Evolutionary conservation across 2,888 invertebrate genomes (phyloP).

Genomic region (Pterostichus madidus): DNA sequence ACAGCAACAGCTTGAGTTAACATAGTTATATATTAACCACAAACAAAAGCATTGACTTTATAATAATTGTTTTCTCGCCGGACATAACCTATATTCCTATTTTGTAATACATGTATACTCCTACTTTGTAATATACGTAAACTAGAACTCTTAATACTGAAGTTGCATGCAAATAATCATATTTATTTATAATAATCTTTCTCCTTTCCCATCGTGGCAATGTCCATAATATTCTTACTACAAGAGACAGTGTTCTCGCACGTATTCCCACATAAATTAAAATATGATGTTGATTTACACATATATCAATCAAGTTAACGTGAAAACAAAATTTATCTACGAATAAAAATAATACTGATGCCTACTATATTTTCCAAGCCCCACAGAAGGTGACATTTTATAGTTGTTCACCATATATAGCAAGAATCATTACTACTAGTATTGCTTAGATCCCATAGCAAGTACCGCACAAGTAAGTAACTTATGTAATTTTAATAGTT

Average conservation of each 20-base stretch:
- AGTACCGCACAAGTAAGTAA: conserved; percentile 29
- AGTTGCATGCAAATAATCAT: too few relatives aligned
- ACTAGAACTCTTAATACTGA: too few relatives aligned
- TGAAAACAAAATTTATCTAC: conserved; percentile 17
- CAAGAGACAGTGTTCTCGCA: background rate
- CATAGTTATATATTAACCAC: too few relatives aligned
- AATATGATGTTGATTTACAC: background rate
- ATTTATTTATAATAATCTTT: background rate
- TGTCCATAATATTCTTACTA: background rate
- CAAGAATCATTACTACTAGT: conserved; percentile 47
- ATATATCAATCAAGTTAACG: conserved; percentile 6
- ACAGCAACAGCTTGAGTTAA: too few relatives aligned
- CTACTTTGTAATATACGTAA: too few relatives aligned
- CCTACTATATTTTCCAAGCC: conserved; percentile 1
- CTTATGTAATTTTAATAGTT: conserved; percentile 59
- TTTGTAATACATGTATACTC: too few relatives aligned
- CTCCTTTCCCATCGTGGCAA: too few relatives aligned
- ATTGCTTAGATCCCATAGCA: conserved; percentile 4
- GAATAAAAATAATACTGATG: conserved; percentile 8
- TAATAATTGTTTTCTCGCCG: too few relatives aligned
- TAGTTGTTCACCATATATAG: conserved; percentile 28
- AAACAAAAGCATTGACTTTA: too few relatives aligned
- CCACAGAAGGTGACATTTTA: conserved; percentile 35
- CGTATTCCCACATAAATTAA: conserved; percentile 11
- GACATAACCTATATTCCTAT: too few relatives aligned